Conservation (phyloP, 2,888 invertebrate species). For the Trilocha varians region DNA sequence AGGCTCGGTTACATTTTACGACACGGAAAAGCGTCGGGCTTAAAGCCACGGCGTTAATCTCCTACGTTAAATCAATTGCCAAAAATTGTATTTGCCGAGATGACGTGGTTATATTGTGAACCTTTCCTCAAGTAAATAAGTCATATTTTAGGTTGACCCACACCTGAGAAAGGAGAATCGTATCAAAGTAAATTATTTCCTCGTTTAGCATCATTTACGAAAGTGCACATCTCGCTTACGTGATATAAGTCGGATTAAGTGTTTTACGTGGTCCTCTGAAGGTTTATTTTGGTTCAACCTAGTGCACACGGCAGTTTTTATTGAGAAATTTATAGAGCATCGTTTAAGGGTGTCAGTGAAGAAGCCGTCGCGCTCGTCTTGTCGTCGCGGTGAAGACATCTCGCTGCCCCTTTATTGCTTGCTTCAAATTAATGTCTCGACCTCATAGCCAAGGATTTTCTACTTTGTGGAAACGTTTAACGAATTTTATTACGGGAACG, state of each 20-base stretch:
- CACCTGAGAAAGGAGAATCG: constrained; percentile 44
- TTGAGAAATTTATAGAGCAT: constrained; percentile 60
- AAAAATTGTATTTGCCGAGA: constrained; percentile 54
- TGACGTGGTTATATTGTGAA: constrained; percentile 24
- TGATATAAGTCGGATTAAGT: constrained; percentile 23
- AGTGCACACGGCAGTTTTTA: constrained; percentile 40
- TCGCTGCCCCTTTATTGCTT: constrained; percentile 67
- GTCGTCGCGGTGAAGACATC: constrained; percentile 48
- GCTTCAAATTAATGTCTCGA: constrained; percentile 69
- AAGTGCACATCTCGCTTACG: constrained; percentile 45
- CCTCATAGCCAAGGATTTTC: constrained; percentile 53
- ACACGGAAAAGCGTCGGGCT: constrained; percentile 39
- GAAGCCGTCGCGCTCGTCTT: constrained; percentile 21
- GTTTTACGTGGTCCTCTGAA: constrained; percentile 31
- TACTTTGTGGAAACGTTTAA: constrained; percentile 61
- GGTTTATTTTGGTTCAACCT: constrained; percentile 42
- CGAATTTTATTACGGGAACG: constrained; percentile 54
- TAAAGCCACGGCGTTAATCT: constrained; percentile 65
- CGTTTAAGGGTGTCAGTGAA: constrained; percentile 52
- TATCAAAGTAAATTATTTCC: constrained; percentile 66
- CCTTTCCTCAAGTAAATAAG: constrained; percentile 37
- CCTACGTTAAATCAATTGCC: constrained; percentile 63
- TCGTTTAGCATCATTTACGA: constrained; percentile 50
- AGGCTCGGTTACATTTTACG: constrained; percentile 69
- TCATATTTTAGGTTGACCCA: constrained; percentile 31